Conservation (phyloP, 2,888 invertebrate genomes). For the Pantelozetes paolii region DNA sequence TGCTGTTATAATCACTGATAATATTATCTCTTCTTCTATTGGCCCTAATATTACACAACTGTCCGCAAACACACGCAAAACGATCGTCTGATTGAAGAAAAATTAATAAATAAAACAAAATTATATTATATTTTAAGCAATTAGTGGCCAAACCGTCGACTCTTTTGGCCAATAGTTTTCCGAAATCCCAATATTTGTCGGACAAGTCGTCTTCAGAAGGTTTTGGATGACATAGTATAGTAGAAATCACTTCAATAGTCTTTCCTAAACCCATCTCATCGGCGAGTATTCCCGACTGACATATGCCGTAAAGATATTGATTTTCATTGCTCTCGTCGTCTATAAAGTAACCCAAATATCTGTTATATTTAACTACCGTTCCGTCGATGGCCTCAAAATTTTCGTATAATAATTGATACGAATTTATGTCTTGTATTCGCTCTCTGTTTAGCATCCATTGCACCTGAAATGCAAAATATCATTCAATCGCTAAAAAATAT, state of each 20-base stretch:
- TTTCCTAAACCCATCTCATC: conserved; percentile 80
- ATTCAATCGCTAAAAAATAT: not conserved
- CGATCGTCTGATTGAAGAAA: not conserved
- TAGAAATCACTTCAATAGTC: conserved; percentile 68
- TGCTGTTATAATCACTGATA: not conserved
- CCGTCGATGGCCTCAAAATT: conserved; percentile 49
- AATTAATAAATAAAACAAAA: not conserved
- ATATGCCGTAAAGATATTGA: conserved; percentile 47
- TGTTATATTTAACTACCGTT: conserved; percentile 54
- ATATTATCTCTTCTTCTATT: not conserved
- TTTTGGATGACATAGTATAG: conserved; percentile 60
- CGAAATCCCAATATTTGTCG: not conserved
- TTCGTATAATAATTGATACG: conserved; percentile 22
- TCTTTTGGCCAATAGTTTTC: not conserved
- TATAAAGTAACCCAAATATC: conserved; percentile 53
- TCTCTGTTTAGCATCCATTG: conserved; percentile 67
- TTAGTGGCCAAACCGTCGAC: not conserved
- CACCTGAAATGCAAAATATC: not conserved
- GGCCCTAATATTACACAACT: not conserved
- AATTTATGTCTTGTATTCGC: conserved; percentile 42
- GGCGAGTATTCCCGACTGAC: conserved; percentile 67
- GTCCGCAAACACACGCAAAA: conserved; percentile 29
- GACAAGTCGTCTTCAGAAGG: not conserved
- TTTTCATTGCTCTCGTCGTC: not conserved
- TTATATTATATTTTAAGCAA: not conserved